Evolutionary conservation across 2,113 vertebrate genomes (phyloP).

Genomic region (Pica pica): DNA sequence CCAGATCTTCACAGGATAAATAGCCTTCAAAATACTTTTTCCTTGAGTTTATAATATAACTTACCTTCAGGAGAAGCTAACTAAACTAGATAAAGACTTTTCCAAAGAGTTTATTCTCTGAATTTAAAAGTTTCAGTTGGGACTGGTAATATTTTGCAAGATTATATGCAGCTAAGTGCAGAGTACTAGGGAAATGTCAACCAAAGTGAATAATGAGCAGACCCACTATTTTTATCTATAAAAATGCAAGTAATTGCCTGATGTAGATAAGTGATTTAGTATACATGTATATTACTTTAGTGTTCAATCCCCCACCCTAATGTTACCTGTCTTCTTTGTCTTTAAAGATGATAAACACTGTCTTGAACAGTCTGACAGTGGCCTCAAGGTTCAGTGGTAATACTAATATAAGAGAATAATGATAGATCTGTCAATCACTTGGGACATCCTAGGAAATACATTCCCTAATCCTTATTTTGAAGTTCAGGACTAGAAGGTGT

Average conservation of each 20-base stretch:
- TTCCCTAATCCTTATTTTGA: neutral
- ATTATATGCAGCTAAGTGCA: neutral
- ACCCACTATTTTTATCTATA: neutral
- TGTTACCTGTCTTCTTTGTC: neutral
- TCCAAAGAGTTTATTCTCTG: neutral
- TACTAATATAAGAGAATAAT: neutral
- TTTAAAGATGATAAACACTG: neutral
- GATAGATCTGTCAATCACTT: neutral
- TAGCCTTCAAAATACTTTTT: neutral
- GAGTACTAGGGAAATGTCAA: neutral
- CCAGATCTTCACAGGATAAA: neutral
- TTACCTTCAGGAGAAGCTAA: neutral
- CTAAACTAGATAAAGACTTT: neutral
- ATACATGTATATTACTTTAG: neutral
- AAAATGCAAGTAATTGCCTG: neutral
- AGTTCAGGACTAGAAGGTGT: neutral
- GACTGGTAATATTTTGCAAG: neutral
- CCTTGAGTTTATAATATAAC: neutral
- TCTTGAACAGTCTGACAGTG: neutral
- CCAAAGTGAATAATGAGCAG: neutral
- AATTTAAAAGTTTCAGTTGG: neutral
- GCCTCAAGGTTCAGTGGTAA: neutral
- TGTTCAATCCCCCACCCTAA: neutral
- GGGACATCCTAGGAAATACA: neutral
- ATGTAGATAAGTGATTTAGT: neutral